These are phyloP conservation scores for Branchellion lobata DNA, from an alignment of 2,888 invertebrate genomes.

Conservation along the genomic window DNA sequence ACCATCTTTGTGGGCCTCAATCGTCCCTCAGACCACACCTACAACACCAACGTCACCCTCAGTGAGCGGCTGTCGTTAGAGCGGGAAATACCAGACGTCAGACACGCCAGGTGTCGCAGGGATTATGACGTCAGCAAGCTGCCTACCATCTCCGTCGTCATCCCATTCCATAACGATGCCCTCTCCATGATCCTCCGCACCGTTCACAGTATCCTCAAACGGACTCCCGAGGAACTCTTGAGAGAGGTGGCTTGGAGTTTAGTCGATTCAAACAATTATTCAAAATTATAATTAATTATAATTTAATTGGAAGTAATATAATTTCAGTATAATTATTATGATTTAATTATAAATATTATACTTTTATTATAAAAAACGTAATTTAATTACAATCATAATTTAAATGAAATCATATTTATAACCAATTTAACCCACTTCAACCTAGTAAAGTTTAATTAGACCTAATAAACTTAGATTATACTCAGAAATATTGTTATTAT, in stretches of 20 bases:
- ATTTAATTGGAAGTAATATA: neutral
- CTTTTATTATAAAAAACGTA: no score
- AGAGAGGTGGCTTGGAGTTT: slow-evolving; percentile 38
- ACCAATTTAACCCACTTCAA: no score
- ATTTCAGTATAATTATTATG: neutral
- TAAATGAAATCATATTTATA: no score
- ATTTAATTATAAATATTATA: no score
- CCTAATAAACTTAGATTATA: no score
- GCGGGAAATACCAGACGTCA: slow-evolving; percentile 50
- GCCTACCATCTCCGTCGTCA: slow-evolving; percentile 52
- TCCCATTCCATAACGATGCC: slow-evolving; percentile 55
- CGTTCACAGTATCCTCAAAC: slow-evolving; percentile 53
- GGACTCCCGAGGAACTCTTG: slow-evolving; percentile 52
- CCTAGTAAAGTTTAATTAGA: no score
- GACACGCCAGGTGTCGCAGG: slow-evolving; percentile 48
- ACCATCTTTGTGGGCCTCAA: slow-evolving; percentile 49
- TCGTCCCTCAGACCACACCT: slow-evolving; percentile 51
- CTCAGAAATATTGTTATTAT: no score
- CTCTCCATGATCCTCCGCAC: slow-evolving; percentile 59
- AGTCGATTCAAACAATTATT: neutral
- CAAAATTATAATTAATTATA: neutral
- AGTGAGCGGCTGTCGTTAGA: slow-evolving; percentile 51
- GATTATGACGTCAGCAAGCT: slow-evolving; percentile 46
- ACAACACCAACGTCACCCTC: slow-evolving; percentile 54
- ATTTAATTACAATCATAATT: no score